Evolutionary conservation across 2,113 vertebrate genomes (phyloP).

Genomic region (Cynocephalus volans): DNA sequence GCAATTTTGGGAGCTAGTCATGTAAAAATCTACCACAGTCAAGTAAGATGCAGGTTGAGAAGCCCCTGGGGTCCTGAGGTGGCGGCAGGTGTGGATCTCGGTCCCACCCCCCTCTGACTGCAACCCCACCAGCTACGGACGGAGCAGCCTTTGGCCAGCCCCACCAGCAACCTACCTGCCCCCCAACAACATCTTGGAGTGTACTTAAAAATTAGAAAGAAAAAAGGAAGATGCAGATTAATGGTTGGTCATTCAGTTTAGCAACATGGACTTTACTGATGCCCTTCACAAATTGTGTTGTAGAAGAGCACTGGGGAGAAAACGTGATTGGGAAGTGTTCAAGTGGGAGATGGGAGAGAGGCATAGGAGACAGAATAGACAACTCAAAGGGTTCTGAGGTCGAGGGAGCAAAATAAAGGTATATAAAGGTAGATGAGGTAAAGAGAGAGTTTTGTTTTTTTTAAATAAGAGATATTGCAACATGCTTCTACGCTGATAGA

Average conservation of each 20-base stretch:
- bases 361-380: too few relatives aligned
- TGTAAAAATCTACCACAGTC: too few relatives aligned
- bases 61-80: too few relatives aligned
- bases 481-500: background rate
- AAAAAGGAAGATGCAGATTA: too few relatives aligned
- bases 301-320: background rate
- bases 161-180: too few relatives aligned
- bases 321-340: background rate
- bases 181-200: too few relatives aligned
- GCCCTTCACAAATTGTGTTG: background rate
- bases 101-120: too few relatives aligned
- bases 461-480: background rate
- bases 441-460: background rate
- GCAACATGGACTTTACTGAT: background rate
- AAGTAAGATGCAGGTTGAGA: background rate
- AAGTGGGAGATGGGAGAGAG: background rate
- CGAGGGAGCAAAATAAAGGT: background rate
- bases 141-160: too few relatives aligned
- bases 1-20: too few relatives aligned
- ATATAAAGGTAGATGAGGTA: background rate
- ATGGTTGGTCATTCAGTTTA: background rate
- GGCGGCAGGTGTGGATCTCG: too few relatives aligned
- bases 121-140: too few relatives aligned
- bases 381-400: background rate
- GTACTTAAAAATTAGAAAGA: too few relatives aligned